A percentile compares a stretch with the other conserved stretches of the same genome.
Evolutionary conservation across 1,140 invertebrate genomes (phyloP).

Genomic region (Dufourea novaeangliae): DNA sequence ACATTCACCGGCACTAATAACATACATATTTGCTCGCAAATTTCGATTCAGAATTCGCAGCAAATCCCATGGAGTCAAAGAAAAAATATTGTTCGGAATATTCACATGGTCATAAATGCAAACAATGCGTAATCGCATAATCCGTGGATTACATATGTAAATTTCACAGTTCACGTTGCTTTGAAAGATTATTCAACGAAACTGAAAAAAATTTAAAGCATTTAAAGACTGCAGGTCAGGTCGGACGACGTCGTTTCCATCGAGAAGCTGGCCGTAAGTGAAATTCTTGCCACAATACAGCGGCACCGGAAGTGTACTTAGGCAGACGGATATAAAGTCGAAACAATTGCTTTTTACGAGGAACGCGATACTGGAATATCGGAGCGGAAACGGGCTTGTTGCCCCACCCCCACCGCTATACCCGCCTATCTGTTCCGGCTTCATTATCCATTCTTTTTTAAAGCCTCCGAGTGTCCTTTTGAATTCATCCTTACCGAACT

Average conservation of each 20-base stretch:
- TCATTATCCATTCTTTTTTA: conserved; percentile 49
- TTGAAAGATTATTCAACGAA: no score
- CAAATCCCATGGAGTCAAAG: no score
- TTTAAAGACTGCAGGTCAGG: conserved; percentile 36
- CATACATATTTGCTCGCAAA: no score
- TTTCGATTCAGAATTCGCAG: no score
- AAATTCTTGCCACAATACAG: conserved; percentile 35
- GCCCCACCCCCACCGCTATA: conserved; percentile 1
- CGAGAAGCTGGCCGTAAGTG: conserved; percentile 15
- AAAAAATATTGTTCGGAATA: no score
- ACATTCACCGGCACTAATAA: no score
- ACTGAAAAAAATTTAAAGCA: neutral
- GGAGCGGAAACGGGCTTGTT: conserved; percentile 35
- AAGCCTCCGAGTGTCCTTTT: conserved; percentile 30
- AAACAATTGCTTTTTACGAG: conserved; percentile 72
- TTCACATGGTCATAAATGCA: no score
- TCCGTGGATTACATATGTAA: no score
- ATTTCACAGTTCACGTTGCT: no score
- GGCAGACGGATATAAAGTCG: conserved; percentile 59
- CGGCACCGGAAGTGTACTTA: conserved; percentile 8
- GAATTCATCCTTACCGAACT: neutral
- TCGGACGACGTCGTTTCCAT: conserved; percentile 19
- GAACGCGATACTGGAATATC: conserved; percentile 63
- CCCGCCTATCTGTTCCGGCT: conserved; percentile 36
- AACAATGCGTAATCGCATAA: no score